Conservation (phyloP, 2,113 vertebrate genomes). For the Corythoichthys intestinalis region DNA sequence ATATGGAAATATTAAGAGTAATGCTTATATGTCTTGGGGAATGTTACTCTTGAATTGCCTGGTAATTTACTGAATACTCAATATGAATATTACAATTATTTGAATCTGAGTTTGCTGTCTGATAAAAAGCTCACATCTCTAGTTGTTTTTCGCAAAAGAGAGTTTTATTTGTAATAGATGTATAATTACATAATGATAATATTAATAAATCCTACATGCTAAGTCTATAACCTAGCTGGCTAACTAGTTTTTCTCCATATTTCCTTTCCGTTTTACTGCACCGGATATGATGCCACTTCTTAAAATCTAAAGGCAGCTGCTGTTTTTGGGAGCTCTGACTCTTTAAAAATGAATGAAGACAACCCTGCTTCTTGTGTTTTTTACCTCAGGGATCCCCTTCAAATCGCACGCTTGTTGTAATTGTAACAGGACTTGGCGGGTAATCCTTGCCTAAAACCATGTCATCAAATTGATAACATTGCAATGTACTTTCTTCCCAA, state of each 20-base stretch:
- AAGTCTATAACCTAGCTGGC: too few species aligned
- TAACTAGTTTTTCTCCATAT: neutral
- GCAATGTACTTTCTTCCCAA: neutral
- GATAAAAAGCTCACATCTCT: too few species aligned
- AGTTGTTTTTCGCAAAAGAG: too few species aligned
- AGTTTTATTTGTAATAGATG: too few species aligned
- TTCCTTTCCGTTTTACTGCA: neutral
- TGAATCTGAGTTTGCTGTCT: neutral
- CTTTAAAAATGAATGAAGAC: slow-evolving; percentile 17
- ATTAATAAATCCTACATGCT: too few species aligned
- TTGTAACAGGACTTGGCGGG: neutral
- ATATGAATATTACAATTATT: too few species aligned
- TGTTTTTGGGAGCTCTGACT: neutral
- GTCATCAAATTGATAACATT: neutral
- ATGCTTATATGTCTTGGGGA: neutral
- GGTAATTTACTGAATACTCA: neutral
- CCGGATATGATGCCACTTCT: neutral
- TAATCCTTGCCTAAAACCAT: neutral
- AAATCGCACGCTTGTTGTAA: slow-evolving; percentile 1
- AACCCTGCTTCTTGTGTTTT: neutral
- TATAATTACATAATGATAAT: too few species aligned
- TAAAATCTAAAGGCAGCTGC: slow-evolving; percentile 6
- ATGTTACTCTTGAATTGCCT: neutral
- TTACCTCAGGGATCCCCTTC: slow-evolving; percentile 7
- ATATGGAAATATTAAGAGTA: neutral